Percentiles rank a stretch among this genome's conserved stretches.
Evolutionary conservation across 2,113 vertebrate genomes (phyloP).

Genomic region (Pongo pygmaeus): DNA sequence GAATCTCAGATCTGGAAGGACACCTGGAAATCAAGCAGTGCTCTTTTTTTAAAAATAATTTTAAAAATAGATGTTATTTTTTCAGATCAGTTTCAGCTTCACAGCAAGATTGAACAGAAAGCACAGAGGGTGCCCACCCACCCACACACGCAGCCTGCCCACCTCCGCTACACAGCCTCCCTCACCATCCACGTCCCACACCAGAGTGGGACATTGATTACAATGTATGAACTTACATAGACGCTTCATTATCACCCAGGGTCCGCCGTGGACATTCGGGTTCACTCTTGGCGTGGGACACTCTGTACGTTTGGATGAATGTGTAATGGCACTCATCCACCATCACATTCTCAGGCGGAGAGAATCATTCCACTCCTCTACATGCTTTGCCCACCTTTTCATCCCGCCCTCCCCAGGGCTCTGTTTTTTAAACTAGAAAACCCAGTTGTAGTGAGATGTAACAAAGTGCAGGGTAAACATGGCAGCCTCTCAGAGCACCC

Average conservation of each 20-base stretch:
- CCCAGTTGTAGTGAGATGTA: background rate
- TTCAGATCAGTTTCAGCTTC: background rate
- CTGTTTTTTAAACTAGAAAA: background rate
- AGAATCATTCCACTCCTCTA: accelerated
- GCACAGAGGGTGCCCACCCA: no score
- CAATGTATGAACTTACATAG: background rate
- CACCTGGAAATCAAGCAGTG: accelerated
- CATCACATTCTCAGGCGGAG: accelerated
- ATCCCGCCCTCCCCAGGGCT: background rate
- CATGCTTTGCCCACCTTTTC: accelerated
- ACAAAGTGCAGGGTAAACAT: accelerated
- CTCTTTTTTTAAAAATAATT: background rate
- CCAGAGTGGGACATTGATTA: background rate
- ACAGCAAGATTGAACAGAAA: background rate
- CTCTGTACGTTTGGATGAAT: no score
- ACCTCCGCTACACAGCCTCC: no score
- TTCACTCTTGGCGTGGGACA: background rate
- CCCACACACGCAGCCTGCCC: accelerated
- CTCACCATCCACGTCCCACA: accelerated
- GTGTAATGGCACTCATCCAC: accelerated
- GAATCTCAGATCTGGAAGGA: background rate
- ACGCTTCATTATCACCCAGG: accelerated
- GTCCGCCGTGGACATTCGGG: no score
- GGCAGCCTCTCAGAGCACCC: background rate
- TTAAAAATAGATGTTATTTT: background rate